Base-by-base conservation (phyloP, 2,113 vertebrate genomes). In the Myotis davidii region DNA sequence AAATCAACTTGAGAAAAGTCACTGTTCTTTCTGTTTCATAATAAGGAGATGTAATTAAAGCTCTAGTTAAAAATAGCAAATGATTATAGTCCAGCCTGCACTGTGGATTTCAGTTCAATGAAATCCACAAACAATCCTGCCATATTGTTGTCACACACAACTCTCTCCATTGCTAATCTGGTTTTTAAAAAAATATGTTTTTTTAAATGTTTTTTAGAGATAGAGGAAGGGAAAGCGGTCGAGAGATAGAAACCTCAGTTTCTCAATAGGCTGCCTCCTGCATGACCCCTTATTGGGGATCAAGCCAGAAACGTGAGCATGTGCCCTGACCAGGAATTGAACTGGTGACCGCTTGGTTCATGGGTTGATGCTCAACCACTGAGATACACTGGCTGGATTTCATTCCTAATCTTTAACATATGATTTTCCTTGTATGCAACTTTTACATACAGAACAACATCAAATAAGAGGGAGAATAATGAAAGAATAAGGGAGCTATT, bases 1-100 rank as follows among this genome's bases (percentile, higher is more conserved):
- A 97, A 95, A 74, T 92, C 20, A 83, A 88, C 87, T 86, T 96
- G 95, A 86, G 88, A 86, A 95, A 92, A 88, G 72, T 86, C 42
- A n/a, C 3, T 48, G 1, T 85, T 87, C 54, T 94, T 93, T 92
- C 85, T 34, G 6, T 39, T 85, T 95, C 67, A 48, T 90, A 73
- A 87, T 67, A 87, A 82, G 72, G 86, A 91, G 39, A 95, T 59
- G 14, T 81, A 90, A 96, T 94, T 90, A 94, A 92, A 78, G 72
- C 39, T 82, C 59, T 29, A 52, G 32, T 85, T 96, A 52, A 85
- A 96, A 93, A 88, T 64, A 72, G 85, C 39, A 87, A 87, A 39
- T 69, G 59, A 48, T 81, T 42, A 83, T 9, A n/a, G 42, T 78
- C 16, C 56, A 74, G 84, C 25, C 59, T 64, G 17, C 18, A 10